phyloP scores from a whole-genome alignment of 2,113 vertebrate species.

The Todiramphus chloris region DNA sequence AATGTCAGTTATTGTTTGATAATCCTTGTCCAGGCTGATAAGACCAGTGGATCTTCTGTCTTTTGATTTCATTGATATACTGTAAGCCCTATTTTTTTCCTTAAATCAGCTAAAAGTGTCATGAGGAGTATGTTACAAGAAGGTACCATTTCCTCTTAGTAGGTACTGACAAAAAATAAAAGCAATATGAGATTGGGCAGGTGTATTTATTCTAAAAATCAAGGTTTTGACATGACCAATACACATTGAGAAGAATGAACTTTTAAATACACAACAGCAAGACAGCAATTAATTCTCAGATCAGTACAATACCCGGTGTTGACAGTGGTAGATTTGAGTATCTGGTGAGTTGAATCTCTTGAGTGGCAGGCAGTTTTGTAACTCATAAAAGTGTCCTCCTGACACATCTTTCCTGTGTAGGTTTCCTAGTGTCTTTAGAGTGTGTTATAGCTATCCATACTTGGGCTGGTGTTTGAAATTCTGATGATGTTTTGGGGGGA shows the following conservation, averaged over 20 bases:
- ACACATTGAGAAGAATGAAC: not conserved
- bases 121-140: not conserved
- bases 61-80: not conserved
- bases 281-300: not conserved
- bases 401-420: not conserved
- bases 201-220: not conserved
- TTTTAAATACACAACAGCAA: not conserved
- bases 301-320: not conserved
- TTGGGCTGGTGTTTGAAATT: not conserved
- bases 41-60: not conserved
- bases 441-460: not conserved
- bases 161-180: not conserved
- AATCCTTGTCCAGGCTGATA: not conserved
- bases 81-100: not conserved
- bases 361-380: not conserved
- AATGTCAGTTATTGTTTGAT: not conserved
- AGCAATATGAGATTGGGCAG: not conserved
- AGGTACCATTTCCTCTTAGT: not conserved
- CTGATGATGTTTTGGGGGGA: not conserved
- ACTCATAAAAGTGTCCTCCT: not conserved
- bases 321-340: not conserved
- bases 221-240: not conserved
- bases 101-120: not conserved
- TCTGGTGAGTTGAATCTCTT: not conserved
- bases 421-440: not conserved